Conservation (phyloP, 1,140 invertebrate genomes). For the Orchestia grillus region DNA sequence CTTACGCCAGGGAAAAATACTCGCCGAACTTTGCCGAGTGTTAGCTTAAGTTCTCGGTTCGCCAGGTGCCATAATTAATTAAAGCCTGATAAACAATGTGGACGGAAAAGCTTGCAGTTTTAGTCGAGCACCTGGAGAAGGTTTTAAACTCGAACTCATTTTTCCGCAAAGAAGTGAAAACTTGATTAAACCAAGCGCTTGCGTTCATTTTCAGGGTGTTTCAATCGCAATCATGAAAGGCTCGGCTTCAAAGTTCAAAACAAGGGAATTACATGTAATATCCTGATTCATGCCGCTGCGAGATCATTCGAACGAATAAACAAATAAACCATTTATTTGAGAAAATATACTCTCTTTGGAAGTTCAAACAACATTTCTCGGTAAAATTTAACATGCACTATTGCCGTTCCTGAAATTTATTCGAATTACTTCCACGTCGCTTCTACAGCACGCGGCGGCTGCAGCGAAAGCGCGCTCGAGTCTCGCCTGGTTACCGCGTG, state of each 20-base stretch:
- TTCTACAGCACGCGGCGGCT: not conserved
- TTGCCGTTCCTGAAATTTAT: not conserved
- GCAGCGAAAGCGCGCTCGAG: not conserved
- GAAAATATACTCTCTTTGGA: not conserved
- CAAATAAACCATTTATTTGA: not conserved
- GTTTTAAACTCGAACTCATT: conserved; percentile 1
- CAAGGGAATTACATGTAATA: not conserved
- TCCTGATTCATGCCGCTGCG: not conserved
- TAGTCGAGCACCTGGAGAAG: not conserved
- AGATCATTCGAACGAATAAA: not conserved
- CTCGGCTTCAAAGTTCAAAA: not conserved
- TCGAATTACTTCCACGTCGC: not conserved
- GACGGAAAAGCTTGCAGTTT: not conserved
- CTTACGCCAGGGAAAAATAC: not conserved
- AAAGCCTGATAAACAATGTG: conserved; percentile 38
- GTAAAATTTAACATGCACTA: not conserved
- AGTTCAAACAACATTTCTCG: not conserved
- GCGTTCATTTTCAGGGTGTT: not conserved
- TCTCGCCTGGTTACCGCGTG: not conserved
- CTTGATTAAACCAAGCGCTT: conserved; percentile 8
- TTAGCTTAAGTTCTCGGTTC: not conserved
- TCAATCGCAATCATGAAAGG: not conserved
- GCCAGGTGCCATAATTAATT: conserved; percentile 14
- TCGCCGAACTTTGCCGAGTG: not conserved
- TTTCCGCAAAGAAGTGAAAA: not conserved